Evolutionary conservation across 2,888 invertebrate genomes (phyloP).

Genomic region (Tanytarsus gracilentus): DNA sequence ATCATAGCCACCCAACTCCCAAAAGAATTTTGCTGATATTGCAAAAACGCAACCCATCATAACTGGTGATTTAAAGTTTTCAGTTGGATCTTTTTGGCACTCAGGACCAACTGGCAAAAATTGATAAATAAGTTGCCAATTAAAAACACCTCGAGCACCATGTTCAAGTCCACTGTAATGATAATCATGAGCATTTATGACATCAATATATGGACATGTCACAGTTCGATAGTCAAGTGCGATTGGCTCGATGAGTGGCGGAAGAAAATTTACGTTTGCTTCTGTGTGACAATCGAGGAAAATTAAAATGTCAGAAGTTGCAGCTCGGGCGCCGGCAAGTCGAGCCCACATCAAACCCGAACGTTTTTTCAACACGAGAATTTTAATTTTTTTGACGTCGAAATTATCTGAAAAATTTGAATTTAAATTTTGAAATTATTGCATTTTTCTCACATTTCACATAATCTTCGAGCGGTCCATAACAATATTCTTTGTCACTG

Average conservation of each 20-base stretch:
- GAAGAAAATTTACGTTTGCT: conserved; percentile 84
- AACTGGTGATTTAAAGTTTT: conserved; percentile 64
- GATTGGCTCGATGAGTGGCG: conserved; percentile 84
- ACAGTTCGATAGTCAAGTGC: conserved; percentile 73
- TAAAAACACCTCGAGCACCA: neutral
- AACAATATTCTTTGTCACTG: conserved; percentile 64
- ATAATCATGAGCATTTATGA: conserved; percentile 55
- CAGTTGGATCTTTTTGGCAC: conserved; percentile 33
- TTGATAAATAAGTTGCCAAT: conserved; percentile 40
- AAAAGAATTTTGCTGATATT: conserved; percentile 82
- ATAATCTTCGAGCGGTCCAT: conserved; percentile 65
- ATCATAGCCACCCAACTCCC: conserved; percentile 93
- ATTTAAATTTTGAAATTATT: too few relatives aligned
- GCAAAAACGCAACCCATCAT: conserved; percentile 98
- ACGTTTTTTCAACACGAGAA: conserved; percentile 60
- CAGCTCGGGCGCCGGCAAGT: conserved; percentile 68
- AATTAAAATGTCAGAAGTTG: conserved; percentile 69
- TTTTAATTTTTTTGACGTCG: conserved; percentile 55
- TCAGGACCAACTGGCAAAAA: conserved; percentile 48
- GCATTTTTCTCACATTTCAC: too few relatives aligned
- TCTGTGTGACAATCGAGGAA: conserved; percentile 90
- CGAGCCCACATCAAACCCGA: conserved; percentile 82
- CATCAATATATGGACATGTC: conserved; percentile 90
- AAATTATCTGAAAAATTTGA: conserved; percentile 56
- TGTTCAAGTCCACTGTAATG: neutral